Percentiles rank a stretch among this genome's conserved stretches.
These are phyloP conservation scores for Magallana angulata DNA, from an alignment of 1,140 invertebrate genomes.

Conservation along the genomic window DNA sequence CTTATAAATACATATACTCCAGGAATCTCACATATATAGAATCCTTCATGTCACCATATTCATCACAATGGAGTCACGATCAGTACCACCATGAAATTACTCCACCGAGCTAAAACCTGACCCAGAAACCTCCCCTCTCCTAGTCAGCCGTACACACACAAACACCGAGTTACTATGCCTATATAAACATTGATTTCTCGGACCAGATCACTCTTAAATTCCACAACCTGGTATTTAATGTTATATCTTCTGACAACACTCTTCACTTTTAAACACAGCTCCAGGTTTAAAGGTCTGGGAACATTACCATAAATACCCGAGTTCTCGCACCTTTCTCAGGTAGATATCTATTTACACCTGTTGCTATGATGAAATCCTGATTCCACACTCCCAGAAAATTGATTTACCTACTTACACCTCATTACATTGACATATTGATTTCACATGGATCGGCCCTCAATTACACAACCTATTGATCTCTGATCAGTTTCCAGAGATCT, in stretches of 20 bases:
- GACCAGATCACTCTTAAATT: neutral
- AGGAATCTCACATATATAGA: neutral
- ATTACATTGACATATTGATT: neutral
- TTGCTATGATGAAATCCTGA: conserved; percentile 16
- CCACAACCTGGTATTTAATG: conserved; percentile 27
- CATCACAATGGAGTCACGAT: neutral
- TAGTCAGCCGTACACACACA: neutral
- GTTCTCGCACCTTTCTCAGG: neutral
- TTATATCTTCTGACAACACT: conserved; percentile 23
- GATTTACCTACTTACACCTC: neutral
- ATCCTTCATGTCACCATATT: neutral
- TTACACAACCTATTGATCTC: no score
- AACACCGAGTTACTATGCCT: conserved; percentile 26
- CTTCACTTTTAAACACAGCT: neutral
- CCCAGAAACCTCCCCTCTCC: neutral
- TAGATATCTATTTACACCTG: conserved; percentile 9
- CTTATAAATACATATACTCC: neutral
- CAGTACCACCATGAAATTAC: neutral
- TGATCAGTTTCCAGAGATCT: no score
- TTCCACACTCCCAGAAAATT: neutral
- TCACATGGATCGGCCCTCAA: no score
- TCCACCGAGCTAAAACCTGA: neutral
- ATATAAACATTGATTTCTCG: conserved; percentile 11
- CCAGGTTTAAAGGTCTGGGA: neutral
- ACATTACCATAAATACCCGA: neutral